Conservation (phyloP, 2,888 invertebrate species). For the Dryobota labecula region DNA sequence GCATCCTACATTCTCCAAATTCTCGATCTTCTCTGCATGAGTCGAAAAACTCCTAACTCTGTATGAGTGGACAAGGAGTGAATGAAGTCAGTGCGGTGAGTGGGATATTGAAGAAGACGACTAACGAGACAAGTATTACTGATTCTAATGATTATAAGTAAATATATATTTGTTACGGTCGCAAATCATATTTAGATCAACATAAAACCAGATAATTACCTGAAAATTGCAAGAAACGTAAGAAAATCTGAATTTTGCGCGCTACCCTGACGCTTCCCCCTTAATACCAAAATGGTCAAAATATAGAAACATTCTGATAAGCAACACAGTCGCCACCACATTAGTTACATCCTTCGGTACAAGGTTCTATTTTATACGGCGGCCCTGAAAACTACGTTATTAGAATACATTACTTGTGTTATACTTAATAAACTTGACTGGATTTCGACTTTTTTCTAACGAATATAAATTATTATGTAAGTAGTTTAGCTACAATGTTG, state of each 20-base stretch:
- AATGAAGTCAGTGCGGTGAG: too few relatives aligned
- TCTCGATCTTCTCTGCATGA: background rate
- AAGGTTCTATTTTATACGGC: constrained; percentile 32
- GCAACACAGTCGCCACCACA: constrained; percentile 24
- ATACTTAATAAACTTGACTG: constrained; percentile 32
- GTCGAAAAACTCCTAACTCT: background rate
- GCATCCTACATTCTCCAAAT: background rate
- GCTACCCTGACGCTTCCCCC: too few relatives aligned
- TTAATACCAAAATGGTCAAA: background rate
- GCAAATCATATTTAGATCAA: too few relatives aligned
- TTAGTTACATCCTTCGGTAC: constrained; percentile 45
- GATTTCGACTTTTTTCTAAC: constrained; percentile 39
- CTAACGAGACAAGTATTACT: too few relatives aligned
- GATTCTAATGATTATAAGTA: too few relatives aligned
- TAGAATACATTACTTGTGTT: constrained; percentile 54
- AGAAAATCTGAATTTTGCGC: too few relatives aligned
- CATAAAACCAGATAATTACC: too few relatives aligned
- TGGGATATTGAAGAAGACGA: too few relatives aligned
- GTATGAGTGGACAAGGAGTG: background rate
- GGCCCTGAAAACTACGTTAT: constrained; percentile 46
- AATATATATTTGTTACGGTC: too few relatives aligned
- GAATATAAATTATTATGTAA: constrained; percentile 14
- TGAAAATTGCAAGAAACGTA: too few relatives aligned
- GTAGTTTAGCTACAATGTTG: background rate
- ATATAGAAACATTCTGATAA: constrained; percentile 15